These are phyloP conservation scores for Xenopus petersii DNA, from an alignment of 2,797 vertebrate species.

Conservation along the genomic window DNA sequence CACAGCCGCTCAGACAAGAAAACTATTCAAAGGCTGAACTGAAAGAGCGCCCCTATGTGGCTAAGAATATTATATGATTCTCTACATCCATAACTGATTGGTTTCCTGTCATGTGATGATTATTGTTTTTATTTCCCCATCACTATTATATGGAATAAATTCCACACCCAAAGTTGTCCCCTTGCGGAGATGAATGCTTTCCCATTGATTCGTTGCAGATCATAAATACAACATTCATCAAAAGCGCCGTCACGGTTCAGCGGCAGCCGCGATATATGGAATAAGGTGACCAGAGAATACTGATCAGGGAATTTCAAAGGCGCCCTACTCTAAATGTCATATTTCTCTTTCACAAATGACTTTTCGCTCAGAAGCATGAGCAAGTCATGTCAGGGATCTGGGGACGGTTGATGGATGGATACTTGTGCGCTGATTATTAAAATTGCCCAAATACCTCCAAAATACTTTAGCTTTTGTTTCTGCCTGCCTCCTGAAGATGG, in stretches of 20 bases:
- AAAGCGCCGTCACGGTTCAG: neutral
- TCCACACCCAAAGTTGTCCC: too few relatives aligned
- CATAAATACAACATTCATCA: constrained; percentile 30
- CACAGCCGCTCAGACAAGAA: too few relatives aligned
- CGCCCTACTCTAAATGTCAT: constrained; percentile 8
- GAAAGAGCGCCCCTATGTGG: too few relatives aligned
- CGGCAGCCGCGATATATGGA: constrained; percentile 4
- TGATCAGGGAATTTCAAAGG: constrained; percentile 14
- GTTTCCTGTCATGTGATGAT: too few relatives aligned
- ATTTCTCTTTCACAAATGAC: neutral
- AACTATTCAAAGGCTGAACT: too few relatives aligned
- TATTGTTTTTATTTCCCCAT: too few relatives aligned
- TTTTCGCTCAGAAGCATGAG: neutral
- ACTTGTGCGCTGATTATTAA: constrained; percentile 2
- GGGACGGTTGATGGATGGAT: constrained; percentile 14
- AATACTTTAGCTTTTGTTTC: constrained; percentile 27
- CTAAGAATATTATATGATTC: too few relatives aligned
- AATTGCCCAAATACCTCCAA: constrained; percentile 11
- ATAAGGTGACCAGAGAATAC: constrained; percentile 27
- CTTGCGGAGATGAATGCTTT: neutral
- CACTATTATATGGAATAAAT: too few relatives aligned
- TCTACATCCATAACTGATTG: too few relatives aligned
- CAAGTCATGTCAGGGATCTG: constrained; percentile 2
- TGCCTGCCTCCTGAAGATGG: constrained; percentile 14
- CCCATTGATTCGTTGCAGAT: constrained; percentile 28